Evolutionary conservation across 2,113 vertebrate species (phyloP).

Genomic region (Pogona vitticeps): DNA sequence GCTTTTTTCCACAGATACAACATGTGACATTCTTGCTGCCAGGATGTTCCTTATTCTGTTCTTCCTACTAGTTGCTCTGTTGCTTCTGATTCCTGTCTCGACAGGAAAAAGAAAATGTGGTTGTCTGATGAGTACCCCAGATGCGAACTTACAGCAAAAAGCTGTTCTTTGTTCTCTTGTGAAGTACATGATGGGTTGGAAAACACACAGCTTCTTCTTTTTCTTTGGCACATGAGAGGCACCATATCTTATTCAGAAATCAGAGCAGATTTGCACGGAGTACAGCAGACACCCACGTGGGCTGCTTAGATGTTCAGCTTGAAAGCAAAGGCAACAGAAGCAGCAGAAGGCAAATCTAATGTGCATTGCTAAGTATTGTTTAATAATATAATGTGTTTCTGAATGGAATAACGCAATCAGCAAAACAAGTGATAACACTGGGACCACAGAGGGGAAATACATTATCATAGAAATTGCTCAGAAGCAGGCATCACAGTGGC

Average conservation of each 20-base stretch:
- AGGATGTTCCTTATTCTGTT: not conserved
- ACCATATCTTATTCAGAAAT: conserved; percentile 5
- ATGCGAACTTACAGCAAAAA: conserved; percentile 4
- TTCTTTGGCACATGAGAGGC: conserved; percentile 25
- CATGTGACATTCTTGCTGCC: not conserved
- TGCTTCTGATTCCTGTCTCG: conserved; percentile 14
- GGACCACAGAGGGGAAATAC: conserved; percentile 9
- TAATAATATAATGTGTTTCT: conserved; percentile 29
- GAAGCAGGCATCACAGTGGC: conserved; percentile 19
- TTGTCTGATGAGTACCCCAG: not conserved
- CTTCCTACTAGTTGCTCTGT: not conserved
- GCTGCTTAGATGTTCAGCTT: conserved; percentile 23
- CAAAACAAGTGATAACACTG: not conserved
- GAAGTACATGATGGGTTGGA: not conserved
- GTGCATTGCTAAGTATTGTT: conserved; percentile 11
- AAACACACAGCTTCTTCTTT: not conserved
- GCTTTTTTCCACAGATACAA: not conserved
- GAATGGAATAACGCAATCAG: conserved; percentile 31
- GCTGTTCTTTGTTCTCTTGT: conserved; percentile 2
- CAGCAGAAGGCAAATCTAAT: conserved; percentile 22
- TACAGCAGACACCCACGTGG: conserved; percentile 18
- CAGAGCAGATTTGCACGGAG: conserved; percentile 3
- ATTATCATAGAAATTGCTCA: conserved; percentile 26
- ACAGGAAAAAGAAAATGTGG: not conserved
- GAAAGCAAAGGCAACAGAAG: conserved; percentile 32